These are phyloP conservation scores for Papilio elwesi DNA, from an alignment of 2,888 invertebrate species.

Conservation along the genomic window DNA sequence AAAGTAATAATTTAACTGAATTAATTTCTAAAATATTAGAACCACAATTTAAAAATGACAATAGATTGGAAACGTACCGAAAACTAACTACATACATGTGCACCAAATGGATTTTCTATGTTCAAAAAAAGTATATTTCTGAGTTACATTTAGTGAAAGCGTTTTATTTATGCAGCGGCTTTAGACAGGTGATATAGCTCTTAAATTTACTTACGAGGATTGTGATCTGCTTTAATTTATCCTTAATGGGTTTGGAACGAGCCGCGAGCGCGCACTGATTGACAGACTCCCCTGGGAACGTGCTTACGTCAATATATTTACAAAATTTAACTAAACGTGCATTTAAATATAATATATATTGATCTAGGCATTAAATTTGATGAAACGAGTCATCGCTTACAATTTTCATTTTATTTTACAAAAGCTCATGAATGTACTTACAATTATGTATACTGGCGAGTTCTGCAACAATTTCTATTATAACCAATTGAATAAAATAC, in stretches of 20 bases:
- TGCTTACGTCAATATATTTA: conserved; percentile 33
- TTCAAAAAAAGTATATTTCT: conserved; percentile 16
- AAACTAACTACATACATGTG: conserved; percentile 1
- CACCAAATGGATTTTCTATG: conserved; percentile 27
- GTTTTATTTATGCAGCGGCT: conserved; percentile 44
- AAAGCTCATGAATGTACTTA: too few species aligned
- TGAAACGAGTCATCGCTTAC: too few species aligned
- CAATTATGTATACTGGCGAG: too few species aligned
- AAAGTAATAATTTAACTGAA: neutral
- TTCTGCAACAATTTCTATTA: too few species aligned
- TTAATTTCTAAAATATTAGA: neutral
- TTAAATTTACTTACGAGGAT: conserved; percentile 64
- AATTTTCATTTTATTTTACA: neutral
- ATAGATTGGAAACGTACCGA: neutral
- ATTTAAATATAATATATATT: neutral
- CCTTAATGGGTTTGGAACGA: conserved; percentile 77
- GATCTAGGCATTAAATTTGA: neutral
- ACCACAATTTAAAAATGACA: neutral
- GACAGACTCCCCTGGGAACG: conserved; percentile 71
- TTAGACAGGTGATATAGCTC: conserved; percentile 50
- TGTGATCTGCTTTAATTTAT: conserved; percentile 76
- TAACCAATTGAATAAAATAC: too few species aligned
- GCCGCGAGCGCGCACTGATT: conserved; percentile 72
- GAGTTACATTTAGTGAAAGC: conserved; percentile 26
- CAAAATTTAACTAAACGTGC: conserved; percentile 19